Evolutionary conservation across 2,888 invertebrate species (phyloP).

Genomic region (Belgica antarctica): DNA sequence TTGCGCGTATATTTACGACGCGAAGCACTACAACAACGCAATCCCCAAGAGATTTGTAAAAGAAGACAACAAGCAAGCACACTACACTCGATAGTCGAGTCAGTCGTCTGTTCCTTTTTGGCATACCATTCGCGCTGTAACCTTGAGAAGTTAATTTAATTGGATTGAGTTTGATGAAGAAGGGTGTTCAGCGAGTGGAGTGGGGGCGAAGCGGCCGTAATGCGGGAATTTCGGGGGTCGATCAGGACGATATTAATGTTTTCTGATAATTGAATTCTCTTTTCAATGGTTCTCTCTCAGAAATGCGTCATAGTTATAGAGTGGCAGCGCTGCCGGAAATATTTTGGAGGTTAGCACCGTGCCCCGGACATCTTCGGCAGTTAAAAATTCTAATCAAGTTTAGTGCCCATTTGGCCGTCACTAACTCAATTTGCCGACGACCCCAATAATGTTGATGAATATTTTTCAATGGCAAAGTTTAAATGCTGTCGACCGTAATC

Average conservation of each 20-base stretch:
- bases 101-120: constrained; percentile 39
- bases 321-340: too few relatives aligned
- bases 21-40: not conserved
- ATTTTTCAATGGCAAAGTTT: constrained; percentile 12
- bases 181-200: not conserved
- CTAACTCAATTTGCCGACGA: too few relatives aligned
- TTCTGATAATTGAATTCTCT: constrained; percentile 13
- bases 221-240: not conserved
- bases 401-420: too few relatives aligned
- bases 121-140: constrained; percentile 20
- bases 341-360: too few relatives aligned
- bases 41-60: constrained; percentile 1
- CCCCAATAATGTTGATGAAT: too few relatives aligned
- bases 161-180: not conserved
- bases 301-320: too few relatives aligned
- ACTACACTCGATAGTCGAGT: constrained; percentile 32
- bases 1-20: not conserved
- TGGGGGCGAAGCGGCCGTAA: not conserved
- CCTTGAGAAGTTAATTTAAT: constrained; percentile 33
- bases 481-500: constrained; percentile 15
- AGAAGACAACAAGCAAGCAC: constrained; percentile 35
- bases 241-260: constrained; percentile 1
- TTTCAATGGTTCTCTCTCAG: not conserved
- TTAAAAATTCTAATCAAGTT: too few relatives aligned
- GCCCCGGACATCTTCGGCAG: too few relatives aligned